Percentiles rank a stretch among this genome's conserved stretches.
phyloP scores from a whole-genome alignment of 1,140 invertebrate species.

The Drosophila guanche region DNA sequence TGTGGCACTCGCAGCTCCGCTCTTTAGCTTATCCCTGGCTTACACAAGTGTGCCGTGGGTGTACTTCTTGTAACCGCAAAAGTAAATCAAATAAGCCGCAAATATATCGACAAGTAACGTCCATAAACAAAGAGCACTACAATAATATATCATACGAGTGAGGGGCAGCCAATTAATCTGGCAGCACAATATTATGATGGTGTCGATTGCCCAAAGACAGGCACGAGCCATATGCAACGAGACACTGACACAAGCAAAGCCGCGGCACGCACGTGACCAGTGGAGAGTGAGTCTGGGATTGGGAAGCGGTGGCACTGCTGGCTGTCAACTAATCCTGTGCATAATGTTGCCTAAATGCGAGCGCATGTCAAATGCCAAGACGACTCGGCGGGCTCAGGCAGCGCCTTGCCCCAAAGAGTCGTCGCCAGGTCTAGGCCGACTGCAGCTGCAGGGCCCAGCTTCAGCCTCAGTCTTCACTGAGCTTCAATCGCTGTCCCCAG shows the following conservation, averaged over 20 bases:
- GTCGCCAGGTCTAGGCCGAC: conserved; percentile 1
- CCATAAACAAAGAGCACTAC: background rate
- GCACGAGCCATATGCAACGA: conserved; percentile 27
- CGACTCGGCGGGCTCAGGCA: conserved; percentile 7
- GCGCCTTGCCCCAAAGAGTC: no score
- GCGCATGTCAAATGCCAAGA: conserved; percentile 60
- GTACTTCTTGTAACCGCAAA: conserved; percentile 14
- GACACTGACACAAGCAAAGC: conserved; percentile 37
- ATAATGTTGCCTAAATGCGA: conserved; percentile 79
- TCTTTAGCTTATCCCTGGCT: conserved; percentile 6
- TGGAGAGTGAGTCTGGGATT: conserved; percentile 9
- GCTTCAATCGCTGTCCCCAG: background rate
- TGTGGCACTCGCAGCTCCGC: background rate
- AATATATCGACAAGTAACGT: conserved; percentile 27
- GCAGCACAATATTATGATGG: conserved; percentile 72
- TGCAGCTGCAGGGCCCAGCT: background rate
- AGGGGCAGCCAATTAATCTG: conserved; percentile 59
- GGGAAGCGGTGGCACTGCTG: conserved; percentile 7
- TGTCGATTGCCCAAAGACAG: conserved; percentile 70
- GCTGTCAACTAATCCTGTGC: conserved; percentile 67
- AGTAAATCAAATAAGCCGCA: conserved; percentile 57
- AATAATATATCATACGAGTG: conserved; percentile 1
- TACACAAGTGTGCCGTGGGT: conserved; percentile 16
- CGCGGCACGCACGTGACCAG: conserved; percentile 49
- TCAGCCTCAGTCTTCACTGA: conserved; percentile 2